Percentiles rank a stretch among this genome's conserved stretches.
Evolutionary conservation across 92 coral and sea anemone species (phyloP).

Genomic region (Epizoanthus scotinus): DNA sequence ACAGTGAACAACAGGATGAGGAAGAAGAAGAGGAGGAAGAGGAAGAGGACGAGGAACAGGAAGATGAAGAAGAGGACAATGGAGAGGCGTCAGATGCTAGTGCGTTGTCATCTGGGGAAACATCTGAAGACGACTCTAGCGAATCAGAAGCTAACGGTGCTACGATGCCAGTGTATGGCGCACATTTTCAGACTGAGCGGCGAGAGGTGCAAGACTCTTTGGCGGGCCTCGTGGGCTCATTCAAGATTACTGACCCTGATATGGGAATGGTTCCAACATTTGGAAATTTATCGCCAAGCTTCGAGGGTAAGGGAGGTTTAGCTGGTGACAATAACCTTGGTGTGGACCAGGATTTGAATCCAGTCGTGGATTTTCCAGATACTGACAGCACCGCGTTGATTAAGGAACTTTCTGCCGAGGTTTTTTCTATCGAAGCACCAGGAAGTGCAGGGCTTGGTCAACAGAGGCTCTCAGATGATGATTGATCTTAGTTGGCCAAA

Average conservation of each 20-base stretch:
- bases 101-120: conserved; percentile 17
- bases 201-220: conserved; percentile 1
- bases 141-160: conserved; percentile 38
- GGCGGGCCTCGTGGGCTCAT: conserved; percentile 31
- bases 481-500: neutral
- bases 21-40: conserved; percentile 39
- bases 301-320: conserved; percentile 55
- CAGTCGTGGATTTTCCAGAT: conserved; percentile 80
- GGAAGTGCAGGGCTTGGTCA: conserved; percentile 58
- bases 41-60: conserved; percentile 32
- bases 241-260: conserved; percentile 53
- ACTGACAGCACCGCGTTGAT: conserved; percentile 89
- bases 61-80: conserved; percentile 19
- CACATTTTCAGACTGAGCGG: conserved; percentile 3
- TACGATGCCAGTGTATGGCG: conserved; percentile 4
- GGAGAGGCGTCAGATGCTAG: conserved; percentile 19
- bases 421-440: conserved; percentile 83
- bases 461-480: conserved; percentile 78
- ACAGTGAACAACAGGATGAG: conserved; percentile 52
- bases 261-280: conserved; percentile 66
- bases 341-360: conserved; percentile 70
- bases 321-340: conserved; percentile 55
- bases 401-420: conserved; percentile 86
- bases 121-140: conserved; percentile 26
- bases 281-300: conserved; percentile 71